Conservation (phyloP, 1,140 invertebrate species). For the Drosophila melanica region DNA sequence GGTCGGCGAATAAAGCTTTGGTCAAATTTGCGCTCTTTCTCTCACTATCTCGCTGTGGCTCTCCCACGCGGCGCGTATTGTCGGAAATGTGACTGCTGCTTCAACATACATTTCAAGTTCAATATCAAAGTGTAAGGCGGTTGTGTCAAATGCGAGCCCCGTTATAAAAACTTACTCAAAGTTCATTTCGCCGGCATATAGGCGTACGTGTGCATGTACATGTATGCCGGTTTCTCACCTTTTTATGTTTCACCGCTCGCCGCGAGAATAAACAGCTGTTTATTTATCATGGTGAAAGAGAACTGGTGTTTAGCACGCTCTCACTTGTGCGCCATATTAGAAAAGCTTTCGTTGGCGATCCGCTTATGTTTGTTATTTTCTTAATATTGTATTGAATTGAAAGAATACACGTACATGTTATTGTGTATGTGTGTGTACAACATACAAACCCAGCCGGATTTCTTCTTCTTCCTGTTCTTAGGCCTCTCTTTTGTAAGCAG, state of each 20-base stretch:
- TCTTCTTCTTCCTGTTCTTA: constrained; percentile 18
- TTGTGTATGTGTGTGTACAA: neutral
- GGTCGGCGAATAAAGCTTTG: constrained; percentile 5
- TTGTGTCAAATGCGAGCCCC: constrained; percentile 6
- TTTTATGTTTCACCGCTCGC: constrained; percentile 6
- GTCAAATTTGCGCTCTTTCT: neutral
- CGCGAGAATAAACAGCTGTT: constrained; percentile 35
- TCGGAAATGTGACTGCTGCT: constrained; percentile 9
- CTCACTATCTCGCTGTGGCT: neutral
- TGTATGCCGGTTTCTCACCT: constrained; percentile 45
- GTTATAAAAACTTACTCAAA: constrained; percentile 26
- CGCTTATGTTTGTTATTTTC: constrained; percentile 15
- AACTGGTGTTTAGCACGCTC: neutral
- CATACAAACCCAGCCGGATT: constrained; percentile 27
- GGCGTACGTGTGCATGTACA: neutral
- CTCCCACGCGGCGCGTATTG: constrained; percentile 17
- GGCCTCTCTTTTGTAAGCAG: constrained; percentile 12
- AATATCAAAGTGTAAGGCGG: constrained; percentile 40
- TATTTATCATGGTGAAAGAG: constrained; percentile 8
- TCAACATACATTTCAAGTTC: constrained; percentile 42
- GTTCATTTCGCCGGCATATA: constrained; percentile 26
- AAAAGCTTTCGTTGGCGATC: constrained; percentile 36
- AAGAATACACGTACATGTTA: neutral
- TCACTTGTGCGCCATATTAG: constrained; percentile 31
- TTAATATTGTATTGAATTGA: constrained; percentile 19